phyloP scores from a whole-genome alignment of 2,113 vertebrate genomes.

The Petroica traversi region DNA sequence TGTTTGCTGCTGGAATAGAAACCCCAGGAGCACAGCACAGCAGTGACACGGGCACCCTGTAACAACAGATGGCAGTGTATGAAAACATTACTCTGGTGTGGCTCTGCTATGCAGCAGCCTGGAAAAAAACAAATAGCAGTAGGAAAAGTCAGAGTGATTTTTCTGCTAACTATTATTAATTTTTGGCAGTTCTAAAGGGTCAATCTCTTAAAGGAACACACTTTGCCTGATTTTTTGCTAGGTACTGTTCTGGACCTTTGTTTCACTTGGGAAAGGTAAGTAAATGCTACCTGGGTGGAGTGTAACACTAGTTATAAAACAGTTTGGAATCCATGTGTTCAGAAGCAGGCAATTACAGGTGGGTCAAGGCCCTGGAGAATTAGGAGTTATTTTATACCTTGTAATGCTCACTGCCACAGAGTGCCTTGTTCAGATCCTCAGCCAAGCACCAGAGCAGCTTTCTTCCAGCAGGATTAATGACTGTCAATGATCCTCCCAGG shows the following conservation, averaged over 20 bases:
- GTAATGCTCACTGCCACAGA: background rate
- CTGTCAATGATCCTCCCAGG: background rate
- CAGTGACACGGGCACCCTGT: background rate
- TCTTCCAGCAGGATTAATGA: background rate
- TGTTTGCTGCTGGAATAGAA: background rate
- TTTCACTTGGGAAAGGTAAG: background rate
- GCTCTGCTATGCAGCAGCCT: background rate
- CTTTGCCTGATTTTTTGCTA: background rate
- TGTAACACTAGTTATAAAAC: background rate
- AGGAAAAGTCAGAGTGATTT: background rate
- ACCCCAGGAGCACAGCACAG: background rate
- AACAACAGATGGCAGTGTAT: conserved; percentile 42
- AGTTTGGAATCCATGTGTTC: background rate
- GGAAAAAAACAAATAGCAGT: background rate
- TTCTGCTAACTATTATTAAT: background rate
- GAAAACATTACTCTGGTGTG: background rate
- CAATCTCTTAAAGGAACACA: background rate
- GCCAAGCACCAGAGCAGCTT: background rate
- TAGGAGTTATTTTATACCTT: background rate
- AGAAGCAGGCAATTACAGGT: background rate
- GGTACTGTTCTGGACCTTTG: background rate
- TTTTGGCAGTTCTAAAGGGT: background rate
- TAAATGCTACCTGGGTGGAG: background rate
- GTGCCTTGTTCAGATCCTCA: background rate
- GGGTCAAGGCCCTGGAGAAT: background rate